These are phyloP conservation scores for Dasyurus viverrinus DNA, from an alignment of 2,113 vertebrate genomes.

Conservation along the genomic window DNA sequence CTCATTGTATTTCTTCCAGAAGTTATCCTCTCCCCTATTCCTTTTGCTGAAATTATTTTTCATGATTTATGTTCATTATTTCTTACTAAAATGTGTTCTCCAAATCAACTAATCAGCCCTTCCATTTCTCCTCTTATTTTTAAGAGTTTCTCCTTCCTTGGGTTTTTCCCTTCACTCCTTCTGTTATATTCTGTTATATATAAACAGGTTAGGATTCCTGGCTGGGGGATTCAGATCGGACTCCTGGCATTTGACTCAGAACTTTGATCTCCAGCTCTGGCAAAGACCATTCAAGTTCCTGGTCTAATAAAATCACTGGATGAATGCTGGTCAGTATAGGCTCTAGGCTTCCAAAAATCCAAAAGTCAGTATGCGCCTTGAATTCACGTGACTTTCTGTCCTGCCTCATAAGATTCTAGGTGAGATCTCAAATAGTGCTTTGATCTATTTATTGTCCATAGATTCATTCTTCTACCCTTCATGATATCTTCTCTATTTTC, in stretches of 20 bases:
- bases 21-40: conserved; percentile 8
- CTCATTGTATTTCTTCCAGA: neutral
- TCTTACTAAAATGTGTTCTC: neutral
- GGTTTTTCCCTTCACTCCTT: neutral
- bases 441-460: neutral
- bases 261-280: neutral
- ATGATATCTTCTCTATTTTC: neutral
- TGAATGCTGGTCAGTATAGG: neutral
- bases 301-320: neutral
- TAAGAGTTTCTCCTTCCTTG: neutral
- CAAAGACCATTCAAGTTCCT: conserved; percentile 24
- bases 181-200: neutral
- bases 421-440: neutral
- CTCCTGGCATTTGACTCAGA: neutral
- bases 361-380: neutral
- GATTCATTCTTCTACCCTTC: neutral
- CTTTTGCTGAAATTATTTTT: conserved; percentile 12
- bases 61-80: conserved; percentile 7
- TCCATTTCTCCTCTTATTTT: neutral
- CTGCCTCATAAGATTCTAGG: conserved; percentile 9
- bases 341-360: neutral
- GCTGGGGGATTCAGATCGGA: neutral
- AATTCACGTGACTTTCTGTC: neutral
- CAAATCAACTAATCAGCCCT: conserved; percentile 7
- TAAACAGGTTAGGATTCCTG: conserved; percentile 17